Base-by-base conservation (phyloP, 2,888 invertebrate species). In the Baronia brevicornis region DNA sequence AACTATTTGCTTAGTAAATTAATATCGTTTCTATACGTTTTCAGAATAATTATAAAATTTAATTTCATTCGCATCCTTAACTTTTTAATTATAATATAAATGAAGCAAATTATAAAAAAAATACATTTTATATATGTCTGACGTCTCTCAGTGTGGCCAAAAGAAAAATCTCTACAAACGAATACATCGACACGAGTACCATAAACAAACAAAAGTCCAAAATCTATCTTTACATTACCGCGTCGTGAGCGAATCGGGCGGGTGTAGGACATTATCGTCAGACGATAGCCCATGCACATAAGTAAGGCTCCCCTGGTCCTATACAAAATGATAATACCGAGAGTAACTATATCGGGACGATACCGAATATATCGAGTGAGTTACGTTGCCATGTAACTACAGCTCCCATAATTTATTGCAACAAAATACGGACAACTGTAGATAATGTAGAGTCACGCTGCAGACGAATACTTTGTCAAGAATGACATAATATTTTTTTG, bases 321-420 rank as follows among this genome's bases (percentile, higher is more conserved):
- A 64, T 69, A 65, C 63, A 48, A 43, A 54, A 49, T 57, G 74
- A 78, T 75, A 75, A 67, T 66, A 61, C 62, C 60, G 57, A 59
- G 60, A 55, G 60, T 63, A 73, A 69, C 71, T 65, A 62, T 73
- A 75, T 73, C 71, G 63, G 58, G 46, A 53, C 55, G 74, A 78
- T 77, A 78, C 68, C 55, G 61, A 69, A 72, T 72, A n/a, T n/a
- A 65, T 63, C 65, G 54, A 55, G 46, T 67, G 65, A 73, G 52
- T 66, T 70, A 69, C 64, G 60, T 51, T 38, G 51, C 39, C 35
- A 35, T 31, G 36, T 13, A 30, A 51, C 43, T 37, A 34, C 30
- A 39, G 31, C 36, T 35, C 37, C 59, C 54, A 63, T 62, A 63
- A 54, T 58, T 57, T 24, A n/a, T 20, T 22, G 5, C 22, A 17